Conservation (phyloP, 2,113 vertebrate species). For the Coturnix japonica region DNA sequence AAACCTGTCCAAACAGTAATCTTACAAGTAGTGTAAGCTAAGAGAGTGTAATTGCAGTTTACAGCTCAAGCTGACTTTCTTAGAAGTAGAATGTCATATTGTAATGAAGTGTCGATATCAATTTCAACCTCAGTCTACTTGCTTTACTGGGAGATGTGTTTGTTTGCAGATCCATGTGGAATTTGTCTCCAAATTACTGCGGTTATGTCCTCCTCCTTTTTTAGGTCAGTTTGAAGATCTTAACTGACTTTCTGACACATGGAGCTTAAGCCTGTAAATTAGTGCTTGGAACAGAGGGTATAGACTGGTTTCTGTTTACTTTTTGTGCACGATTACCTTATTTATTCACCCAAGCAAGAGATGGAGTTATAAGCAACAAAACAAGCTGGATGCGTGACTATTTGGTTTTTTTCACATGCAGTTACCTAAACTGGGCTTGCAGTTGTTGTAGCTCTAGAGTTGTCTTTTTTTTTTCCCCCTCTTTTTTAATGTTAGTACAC, state of each 20-base stretch:
- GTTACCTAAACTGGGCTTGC: not conserved
- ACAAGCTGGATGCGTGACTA: not conserved
- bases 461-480: too few relatives aligned
- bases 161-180: not conserved
- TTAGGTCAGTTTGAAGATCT: not conserved
- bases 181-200: not conserved
- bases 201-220: not conserved
- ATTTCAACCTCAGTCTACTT: not conserved
- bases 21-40: rapidly evolving
- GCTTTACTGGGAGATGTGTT: not conserved
- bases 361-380: not conserved
- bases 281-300: not conserved
- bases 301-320: not conserved
- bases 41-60: not conserved
- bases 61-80: not conserved
- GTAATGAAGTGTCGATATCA: not conserved
- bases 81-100: not conserved
- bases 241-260: not conserved
- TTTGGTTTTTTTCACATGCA: not conserved
- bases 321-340: not conserved
- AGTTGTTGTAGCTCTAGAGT: not conserved
- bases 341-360: not conserved
- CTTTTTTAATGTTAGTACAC: not conserved
- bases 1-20: not conserved
- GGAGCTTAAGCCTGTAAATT: not conserved